phyloP scores from a whole-genome alignment of 2,888 invertebrate genomes.

The Gasteruption jaculator region DNA sequence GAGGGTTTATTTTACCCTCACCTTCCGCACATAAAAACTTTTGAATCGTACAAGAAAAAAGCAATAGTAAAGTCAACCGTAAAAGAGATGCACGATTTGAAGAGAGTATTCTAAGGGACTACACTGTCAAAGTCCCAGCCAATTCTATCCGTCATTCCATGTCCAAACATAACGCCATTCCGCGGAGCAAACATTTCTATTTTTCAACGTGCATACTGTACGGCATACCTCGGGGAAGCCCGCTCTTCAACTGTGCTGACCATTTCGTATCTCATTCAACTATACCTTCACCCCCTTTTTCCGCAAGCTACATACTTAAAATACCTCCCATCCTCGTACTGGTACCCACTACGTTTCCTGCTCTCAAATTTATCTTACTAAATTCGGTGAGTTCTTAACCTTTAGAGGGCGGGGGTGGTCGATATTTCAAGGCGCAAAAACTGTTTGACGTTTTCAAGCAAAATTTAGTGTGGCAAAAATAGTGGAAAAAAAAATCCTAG shows the following conservation, averaged over 20 bases:
- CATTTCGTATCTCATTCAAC: slow-evolving; percentile 50
- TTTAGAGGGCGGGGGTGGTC: no score
- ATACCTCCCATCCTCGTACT: no score
- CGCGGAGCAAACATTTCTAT: slow-evolving; percentile 48
- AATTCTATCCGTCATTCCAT: slow-evolving; percentile 50
- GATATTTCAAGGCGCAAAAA: no score
- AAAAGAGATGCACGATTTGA: slow-evolving; percentile 8
- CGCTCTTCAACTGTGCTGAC: slow-evolving; percentile 45
- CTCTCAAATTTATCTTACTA: no score
- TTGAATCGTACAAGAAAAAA: neutral
- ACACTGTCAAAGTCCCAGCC: slow-evolving; percentile 31
- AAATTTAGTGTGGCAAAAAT: no score
- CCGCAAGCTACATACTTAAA: slow-evolving; percentile 27
- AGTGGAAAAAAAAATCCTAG: no score
- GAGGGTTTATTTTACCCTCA: no score
- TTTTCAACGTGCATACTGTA: slow-evolving; percentile 39
- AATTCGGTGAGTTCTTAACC: no score
- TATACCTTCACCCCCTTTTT: slow-evolving; percentile 24
- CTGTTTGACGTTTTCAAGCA: no score
- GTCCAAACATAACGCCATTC: slow-evolving; percentile 50
- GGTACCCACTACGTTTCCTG: no score
- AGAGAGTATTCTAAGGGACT: slow-evolving; percentile 20
- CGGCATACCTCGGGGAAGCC: slow-evolving; percentile 36
- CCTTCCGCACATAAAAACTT: no score
- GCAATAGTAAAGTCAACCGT: neutral